These are phyloP conservation scores for Netelia fuscicornis DNA, from an alignment of 2,888 invertebrate species.

Conservation along the genomic window DNA sequence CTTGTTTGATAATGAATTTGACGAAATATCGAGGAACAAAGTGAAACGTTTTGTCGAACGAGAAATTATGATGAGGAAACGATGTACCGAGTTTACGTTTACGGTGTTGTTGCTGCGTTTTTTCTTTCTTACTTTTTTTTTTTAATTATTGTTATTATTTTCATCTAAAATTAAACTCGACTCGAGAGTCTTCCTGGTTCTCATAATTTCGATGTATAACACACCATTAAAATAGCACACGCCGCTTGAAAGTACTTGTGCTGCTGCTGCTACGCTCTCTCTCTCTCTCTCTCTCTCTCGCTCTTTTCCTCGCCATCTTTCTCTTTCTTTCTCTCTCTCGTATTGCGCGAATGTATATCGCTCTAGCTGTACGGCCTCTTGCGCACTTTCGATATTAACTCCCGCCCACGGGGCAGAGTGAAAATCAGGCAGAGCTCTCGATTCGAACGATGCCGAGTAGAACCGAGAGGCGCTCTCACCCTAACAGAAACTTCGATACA, in stretches of 20 bases:
- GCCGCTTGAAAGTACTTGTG: conserved; percentile 15
- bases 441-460: conserved; percentile 52
- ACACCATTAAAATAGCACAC: conserved; percentile 24
- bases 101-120: neutral
- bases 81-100: too few relatives aligned
- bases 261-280: conserved; percentile 30
- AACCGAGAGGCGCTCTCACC: conserved; percentile 50
- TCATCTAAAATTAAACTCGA: conserved; percentile 29
- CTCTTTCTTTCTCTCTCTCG: conserved; percentile 28
- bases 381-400: conserved; percentile 71
- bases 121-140: neutral
- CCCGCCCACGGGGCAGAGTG: conserved; percentile 74
- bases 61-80: neutral
- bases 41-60: too few relatives aligned
- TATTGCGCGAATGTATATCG: conserved; percentile 47
- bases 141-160: conserved; percentile 11
- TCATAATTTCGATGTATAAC: conserved; percentile 28
- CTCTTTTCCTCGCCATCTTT: conserved; percentile 7
- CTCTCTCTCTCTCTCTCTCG: conserved; percentile 15
- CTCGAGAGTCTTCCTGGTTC: conserved; percentile 38
- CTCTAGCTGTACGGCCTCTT: conserved; percentile 30
- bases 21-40: too few relatives aligned
- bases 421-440: conserved; percentile 75
- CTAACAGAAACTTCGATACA: conserved; percentile 25
- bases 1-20: too few relatives aligned